These are phyloP conservation scores for Caracal caracal DNA, from an alignment of 2,113 vertebrate genomes.

Conservation along the genomic window DNA sequence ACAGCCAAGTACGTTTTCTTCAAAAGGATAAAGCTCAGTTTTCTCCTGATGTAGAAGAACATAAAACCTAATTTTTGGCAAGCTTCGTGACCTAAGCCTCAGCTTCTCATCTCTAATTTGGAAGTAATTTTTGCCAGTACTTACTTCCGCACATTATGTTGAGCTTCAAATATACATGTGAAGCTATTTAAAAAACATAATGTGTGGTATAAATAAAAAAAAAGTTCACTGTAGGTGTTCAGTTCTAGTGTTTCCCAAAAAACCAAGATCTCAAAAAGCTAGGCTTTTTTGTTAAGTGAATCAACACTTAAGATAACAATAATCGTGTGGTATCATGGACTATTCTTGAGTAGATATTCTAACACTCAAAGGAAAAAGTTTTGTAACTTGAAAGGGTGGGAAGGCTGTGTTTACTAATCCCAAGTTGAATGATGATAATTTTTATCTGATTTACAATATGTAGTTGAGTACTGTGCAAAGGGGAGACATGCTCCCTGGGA, in stretches of 20 bases:
- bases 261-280: background rate
- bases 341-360: background rate
- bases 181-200: background rate
- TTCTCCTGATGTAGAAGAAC: background rate
- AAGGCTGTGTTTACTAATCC: background rate
- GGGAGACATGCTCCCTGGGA: background rate
- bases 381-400: background rate
- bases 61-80: background rate
- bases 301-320: background rate
- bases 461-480: background rate
- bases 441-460: background rate
- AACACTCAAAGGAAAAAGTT: background rate
- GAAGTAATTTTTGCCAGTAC: background rate
- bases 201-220: background rate
- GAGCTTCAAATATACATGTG: background rate
- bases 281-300: background rate
- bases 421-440: background rate
- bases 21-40: background rate
- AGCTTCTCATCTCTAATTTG: background rate
- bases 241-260: background rate
- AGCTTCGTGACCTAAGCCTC: background rate
- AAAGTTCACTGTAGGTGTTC: background rate
- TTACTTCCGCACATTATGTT: background rate
- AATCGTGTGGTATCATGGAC: background rate
- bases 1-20: background rate